Percentiles rank a stretch among this genome's conserved stretches.
These are phyloP conservation scores for Merluccius polli DNA, from an alignment of 2,797 vertebrate genomes.

Conservation along the genomic window DNA sequence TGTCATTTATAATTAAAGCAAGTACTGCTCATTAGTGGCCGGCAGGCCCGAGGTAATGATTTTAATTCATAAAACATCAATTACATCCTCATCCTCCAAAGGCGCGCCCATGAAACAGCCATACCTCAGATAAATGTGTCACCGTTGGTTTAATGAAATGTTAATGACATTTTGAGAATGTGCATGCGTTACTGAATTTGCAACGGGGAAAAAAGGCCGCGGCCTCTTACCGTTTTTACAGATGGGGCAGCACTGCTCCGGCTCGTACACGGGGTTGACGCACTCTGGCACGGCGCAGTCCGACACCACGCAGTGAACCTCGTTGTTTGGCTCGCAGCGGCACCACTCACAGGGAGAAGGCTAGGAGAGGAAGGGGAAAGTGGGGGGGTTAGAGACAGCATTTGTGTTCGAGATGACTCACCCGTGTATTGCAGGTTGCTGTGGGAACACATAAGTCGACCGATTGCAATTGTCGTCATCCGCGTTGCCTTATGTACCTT, in stretches of 20 bases:
- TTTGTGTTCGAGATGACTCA: conserved; percentile 41
- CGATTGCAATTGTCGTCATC: neutral
- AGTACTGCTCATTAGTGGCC: conserved; percentile 66
- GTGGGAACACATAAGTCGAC: neutral
- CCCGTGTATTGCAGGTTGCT: neutral
- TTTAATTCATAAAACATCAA: conserved; percentile 71
- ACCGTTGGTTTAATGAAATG: conserved; percentile 51
- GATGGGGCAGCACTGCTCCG: conserved; percentile 99
- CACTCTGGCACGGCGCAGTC: conserved; percentile 99
- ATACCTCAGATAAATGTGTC: conserved; percentile 45
- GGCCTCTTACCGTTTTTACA: conserved; percentile 97
- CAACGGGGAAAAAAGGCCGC: neutral
- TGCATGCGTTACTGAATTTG: conserved; percentile 26
- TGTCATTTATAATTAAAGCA: conserved; percentile 74
- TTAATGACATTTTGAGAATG: conserved; percentile 39
- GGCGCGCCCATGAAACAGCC: conserved; percentile 42
- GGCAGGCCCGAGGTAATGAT: conserved; percentile 60
- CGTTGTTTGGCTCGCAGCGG: conserved; percentile 99
- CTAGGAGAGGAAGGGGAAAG: conserved; percentile 65
- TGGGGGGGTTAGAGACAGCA: conserved; percentile 1
- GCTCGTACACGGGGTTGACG: conserved; percentile 99
- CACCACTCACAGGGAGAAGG: conserved; percentile 99
- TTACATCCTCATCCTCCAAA: conserved; percentile 58
- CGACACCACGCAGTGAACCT: conserved; percentile 99
- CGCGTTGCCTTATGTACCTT: neutral